Evolutionary conservation across 2,888 invertebrate genomes (phyloP), one percentile per base, ranked within the genome.

Genomic region (Cryptophagus acutangulus): DNA sequence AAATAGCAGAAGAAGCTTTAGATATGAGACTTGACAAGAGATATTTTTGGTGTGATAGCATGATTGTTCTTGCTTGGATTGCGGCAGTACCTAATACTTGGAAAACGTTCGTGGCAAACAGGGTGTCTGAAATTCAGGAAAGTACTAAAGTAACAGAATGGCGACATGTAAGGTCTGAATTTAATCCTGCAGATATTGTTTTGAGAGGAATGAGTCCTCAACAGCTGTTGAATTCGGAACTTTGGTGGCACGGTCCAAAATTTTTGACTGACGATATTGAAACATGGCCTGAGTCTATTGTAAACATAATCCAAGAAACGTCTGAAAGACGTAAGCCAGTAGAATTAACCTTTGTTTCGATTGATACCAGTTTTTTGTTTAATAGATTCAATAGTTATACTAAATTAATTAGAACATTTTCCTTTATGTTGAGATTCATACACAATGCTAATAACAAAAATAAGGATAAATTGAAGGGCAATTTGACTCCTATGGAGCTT

Each of bases 71-170:
- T 10, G 15, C 15, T 24, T 39, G 39, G 39, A 14, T 1, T 40
- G 33, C 25, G 3, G 29, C 41, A 1, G 24, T 40, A 16, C 43
- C 49, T 8, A 34, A 24, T 14, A 40, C 17, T 3, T 45, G 48
- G 39, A 52, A 54, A 33, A 49, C 47, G 0, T 59, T 58, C 30
- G 54, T 58, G 1, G 46, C 51, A 1, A 44, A 57, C 40, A 33
- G 50, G 3, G 46, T 54, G 17, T 34, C 49, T 3, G 44, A 52
- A 17, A 54, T 56, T 1, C 50, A 46, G 35, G 30, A 36, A 6
- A 26, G 45, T 5, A 43, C 36, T n/a, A 20, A 41, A 2, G 16
- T 24, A 6, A 4, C 8, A 9, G 6, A 40, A 1, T 55, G 52
- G 55, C 10, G 40, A 4, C 48, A 51, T 24, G 39, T 48, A 10